phyloP scores from a whole-genome alignment of 2,888 invertebrate genomes.

The Protonemura montana region DNA sequence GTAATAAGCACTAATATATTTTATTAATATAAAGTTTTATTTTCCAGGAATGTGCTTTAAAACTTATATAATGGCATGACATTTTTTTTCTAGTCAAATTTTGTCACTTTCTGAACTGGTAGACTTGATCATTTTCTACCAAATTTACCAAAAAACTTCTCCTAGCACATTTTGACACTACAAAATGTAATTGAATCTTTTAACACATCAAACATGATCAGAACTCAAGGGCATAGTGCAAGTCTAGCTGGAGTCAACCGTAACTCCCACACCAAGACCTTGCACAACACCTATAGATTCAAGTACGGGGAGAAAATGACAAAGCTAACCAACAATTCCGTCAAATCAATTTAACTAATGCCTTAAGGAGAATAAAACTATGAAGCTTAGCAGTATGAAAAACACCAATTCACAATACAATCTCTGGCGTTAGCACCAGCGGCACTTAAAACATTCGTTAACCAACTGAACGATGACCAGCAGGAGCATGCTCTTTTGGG shows the following conservation, averaged over 20 bases:
- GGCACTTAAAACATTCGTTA: no score
- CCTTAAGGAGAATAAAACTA: constrained; percentile 12
- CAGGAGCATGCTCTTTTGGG: neutral
- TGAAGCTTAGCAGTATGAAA: constrained; percentile 7
- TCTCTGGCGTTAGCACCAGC: neutral
- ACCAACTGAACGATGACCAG: neutral
- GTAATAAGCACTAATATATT: constrained; percentile 16
- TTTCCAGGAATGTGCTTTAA: constrained; percentile 15
- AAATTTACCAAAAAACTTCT: neutral
- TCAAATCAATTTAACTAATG: neutral
- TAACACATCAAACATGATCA: neutral
- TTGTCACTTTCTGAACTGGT: neutral
- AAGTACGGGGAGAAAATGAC: neutral
- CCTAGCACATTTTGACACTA: neutral
- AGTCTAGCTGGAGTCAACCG: neutral
- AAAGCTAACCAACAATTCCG: neutral
- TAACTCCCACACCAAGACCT: neutral
- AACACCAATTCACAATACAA: neutral
- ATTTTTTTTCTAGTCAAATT: constrained; percentile 15
- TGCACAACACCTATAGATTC: neutral
- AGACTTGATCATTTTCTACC: constrained; percentile 21
- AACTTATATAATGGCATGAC: neutral
- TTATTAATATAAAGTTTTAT: neutral
- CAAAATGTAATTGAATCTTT: neutral
- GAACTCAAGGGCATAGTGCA: neutral